Evolutionary conservation across 2,888 invertebrate species (phyloP), one percentile per base, ranked within the genome.

Genomic region (Tillus elongatus): DNA sequence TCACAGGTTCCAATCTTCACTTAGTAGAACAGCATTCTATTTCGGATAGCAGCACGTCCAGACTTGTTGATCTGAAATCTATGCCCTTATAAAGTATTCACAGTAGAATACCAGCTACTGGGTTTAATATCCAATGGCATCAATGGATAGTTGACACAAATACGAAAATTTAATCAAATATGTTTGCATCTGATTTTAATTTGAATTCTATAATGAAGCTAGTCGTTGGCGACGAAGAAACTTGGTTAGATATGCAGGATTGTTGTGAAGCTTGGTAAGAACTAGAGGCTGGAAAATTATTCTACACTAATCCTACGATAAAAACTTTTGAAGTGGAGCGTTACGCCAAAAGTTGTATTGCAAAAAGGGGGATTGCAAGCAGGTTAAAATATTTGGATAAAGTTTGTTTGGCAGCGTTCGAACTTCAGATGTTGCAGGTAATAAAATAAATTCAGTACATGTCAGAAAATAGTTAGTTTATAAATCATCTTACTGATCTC

Each of bases 391-490:
- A 76, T 34, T 67, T 86, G 31, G 91, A 93, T 61, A 70, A 74
- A 37, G 78, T 89, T 47, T 73, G 93, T 36, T 68, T 88, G 8
- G 83, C 89, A 3, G 70, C 89, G 3, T 75, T 93, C 66, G 87
- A 91, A 54, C 83, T 81, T 37, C 87, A 93, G 57, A 67, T 91
- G 51, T 79, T 83, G 54, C 79, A 82, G 67, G 77, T 82, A 16
- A 77, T 89, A 28, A 80, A 80, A 53, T 80, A 85, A 57, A 79
- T 87, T 46, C 87, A 88, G 53, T 72, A 79, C 41, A 77, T 86
- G 66, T 75, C 79, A 8, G 89, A 90, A 59, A 88, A 85, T 54
- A 84, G 88, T 39, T 93, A 93, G 93, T 89, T 92, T 59, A 87
- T 86, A 0, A 82, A 87, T 0, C 95, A 96, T 68, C 72, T 96